These are phyloP conservation scores for Caradrina clavipalpis DNA, from an alignment of 2,888 invertebrate genomes.

Conservation along the genomic window DNA sequence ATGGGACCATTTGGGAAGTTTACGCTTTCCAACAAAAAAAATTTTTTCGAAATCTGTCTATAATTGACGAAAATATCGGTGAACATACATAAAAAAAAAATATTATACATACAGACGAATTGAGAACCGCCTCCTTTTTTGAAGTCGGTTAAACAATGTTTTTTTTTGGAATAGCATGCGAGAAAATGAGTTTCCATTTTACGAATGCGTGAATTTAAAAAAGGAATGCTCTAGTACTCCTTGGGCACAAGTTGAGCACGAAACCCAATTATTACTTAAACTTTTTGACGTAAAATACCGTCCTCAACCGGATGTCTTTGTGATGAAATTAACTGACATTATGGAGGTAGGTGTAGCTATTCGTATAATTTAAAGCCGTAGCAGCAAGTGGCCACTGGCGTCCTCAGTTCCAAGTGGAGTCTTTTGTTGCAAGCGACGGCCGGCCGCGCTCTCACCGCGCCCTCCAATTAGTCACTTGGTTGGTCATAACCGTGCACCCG, in stretches of 20 bases:
- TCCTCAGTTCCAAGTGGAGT: slow-evolving; percentile 36
- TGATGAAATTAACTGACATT: slow-evolving; percentile 19
- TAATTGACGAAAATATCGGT: too few species aligned
- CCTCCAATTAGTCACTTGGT: slow-evolving; percentile 78
- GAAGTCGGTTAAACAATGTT: neutral
- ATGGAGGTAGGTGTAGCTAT: slow-evolving; percentile 15
- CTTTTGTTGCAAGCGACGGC: slow-evolving; percentile 56
- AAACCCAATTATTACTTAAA: slow-evolving; percentile 18
- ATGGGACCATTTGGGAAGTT: too few species aligned
- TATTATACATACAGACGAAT: too few species aligned
- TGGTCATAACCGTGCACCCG: slow-evolving; percentile 62
- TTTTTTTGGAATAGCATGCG: neutral
- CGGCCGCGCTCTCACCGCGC: slow-evolving; percentile 56
- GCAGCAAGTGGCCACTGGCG: slow-evolving; percentile 41
- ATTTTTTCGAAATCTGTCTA: too few species aligned
- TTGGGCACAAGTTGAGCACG: neutral
- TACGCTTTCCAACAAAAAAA: too few species aligned
- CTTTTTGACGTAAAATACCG: slow-evolving; percentile 13
- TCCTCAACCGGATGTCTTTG: slow-evolving; percentile 19
- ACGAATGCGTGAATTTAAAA: neutral
- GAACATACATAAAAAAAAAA: too few species aligned
- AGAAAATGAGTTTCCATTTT: neutral
- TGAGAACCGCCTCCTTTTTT: too few species aligned
- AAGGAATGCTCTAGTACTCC: slow-evolving; percentile 8
- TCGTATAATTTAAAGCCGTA: slow-evolving; percentile 26